Percentiles rank a stretch among this genome's conserved stretches.
Conservation (phyloP, 2,797 vertebrate species). For the Lagorchestes hirsutus region DNA sequence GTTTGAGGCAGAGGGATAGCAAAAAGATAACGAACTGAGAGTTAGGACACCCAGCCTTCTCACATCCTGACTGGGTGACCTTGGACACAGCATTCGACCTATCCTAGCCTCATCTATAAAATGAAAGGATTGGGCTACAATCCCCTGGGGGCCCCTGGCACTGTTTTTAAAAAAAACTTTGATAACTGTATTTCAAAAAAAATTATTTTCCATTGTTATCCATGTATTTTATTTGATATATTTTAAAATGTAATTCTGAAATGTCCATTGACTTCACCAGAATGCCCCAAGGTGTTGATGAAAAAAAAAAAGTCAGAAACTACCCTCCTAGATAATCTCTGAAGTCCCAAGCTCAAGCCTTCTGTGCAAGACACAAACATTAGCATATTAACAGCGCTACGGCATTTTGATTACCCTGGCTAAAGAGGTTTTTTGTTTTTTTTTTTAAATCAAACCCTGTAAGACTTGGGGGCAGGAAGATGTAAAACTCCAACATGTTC, state of each 20-base stretch:
- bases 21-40: background rate
- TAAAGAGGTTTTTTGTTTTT: background rate
- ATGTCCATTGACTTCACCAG: background rate
- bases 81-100: background rate
- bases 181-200: background rate
- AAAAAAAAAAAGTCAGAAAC: background rate
- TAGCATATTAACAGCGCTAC: background rate
- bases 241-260: background rate
- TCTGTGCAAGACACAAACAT: background rate
- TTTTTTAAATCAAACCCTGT: background rate
- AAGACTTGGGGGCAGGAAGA: background rate
- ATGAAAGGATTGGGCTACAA: background rate
- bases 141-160: background rate
- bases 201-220: background rate
- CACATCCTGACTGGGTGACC: background rate
- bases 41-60: background rate
- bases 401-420: background rate
- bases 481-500: background rate
- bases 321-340: background rate
- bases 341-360: background rate
- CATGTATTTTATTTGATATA: background rate
- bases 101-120: background rate
- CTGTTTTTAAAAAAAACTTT: background rate
- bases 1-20: background rate
- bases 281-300: background rate